Percentiles rank a stretch among this genome's conserved stretches.
Evolutionary conservation across 2,797 vertebrate species (phyloP).

Genomic region (Rousettus madagascariensis): DNA sequence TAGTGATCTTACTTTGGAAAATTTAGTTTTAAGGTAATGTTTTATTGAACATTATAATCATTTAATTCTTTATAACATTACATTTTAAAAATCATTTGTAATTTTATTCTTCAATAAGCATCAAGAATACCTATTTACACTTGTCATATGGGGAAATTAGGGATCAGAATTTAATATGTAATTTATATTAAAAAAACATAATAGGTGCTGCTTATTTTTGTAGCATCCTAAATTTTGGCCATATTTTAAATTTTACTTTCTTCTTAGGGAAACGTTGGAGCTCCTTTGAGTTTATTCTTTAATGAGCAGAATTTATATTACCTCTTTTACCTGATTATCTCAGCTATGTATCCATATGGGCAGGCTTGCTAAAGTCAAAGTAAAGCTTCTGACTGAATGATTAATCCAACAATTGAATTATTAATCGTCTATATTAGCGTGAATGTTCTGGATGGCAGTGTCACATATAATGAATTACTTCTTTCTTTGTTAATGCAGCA

Average conservation of each 20-base stretch:
- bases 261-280: conserved; percentile 12
- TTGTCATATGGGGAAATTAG: background rate
- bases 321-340: background rate
- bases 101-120: background rate
- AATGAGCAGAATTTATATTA: background rate
- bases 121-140: background rate
- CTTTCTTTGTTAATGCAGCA: background rate
- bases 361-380: background rate
- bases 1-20: background rate
- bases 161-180: background rate
- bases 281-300: background rate
- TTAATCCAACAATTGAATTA: background rate
- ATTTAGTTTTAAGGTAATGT: background rate
- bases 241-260: background rate
- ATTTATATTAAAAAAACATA: background rate
- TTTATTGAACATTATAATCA: background rate
- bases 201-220: background rate
- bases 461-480: background rate
- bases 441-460: background rate
- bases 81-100: background rate
- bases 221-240: background rate
- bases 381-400: background rate
- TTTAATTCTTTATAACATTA: background rate
- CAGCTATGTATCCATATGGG: background rate
- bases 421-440: background rate